These are phyloP conservation scores for Aleiodes alternator DNA, from an alignment of 2,888 invertebrate species.

Conservation along the genomic window DNA sequence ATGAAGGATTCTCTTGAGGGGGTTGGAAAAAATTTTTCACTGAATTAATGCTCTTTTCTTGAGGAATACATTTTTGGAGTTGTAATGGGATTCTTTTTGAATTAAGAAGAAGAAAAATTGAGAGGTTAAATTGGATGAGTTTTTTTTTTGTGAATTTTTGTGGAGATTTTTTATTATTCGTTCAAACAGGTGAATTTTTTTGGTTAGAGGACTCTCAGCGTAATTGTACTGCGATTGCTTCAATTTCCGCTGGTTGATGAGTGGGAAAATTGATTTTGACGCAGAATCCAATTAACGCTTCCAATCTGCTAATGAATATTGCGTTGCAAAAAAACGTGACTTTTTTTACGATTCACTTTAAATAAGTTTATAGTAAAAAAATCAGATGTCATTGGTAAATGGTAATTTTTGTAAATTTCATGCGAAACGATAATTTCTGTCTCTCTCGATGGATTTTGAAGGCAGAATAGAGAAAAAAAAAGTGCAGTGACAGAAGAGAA, in stretches of 20 bases:
- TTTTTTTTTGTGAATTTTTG: no score
- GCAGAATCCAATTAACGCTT: conserved; percentile 33
- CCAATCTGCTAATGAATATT: conserved; percentile 10
- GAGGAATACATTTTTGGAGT: no score
- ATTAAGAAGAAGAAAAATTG: no score
- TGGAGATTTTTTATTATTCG: background rate
- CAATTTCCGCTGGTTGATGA: conserved; percentile 59
- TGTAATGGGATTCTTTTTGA: no score
- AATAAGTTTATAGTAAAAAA: background rate
- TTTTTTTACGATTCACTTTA: background rate
- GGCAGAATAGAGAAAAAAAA: background rate
- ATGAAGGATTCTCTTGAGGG: background rate
- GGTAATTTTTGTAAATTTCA: background rate
- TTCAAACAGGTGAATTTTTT: background rate
- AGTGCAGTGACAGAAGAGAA: conserved; percentile 9
- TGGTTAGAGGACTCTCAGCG: background rate
- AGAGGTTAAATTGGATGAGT: no score
- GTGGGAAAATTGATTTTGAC: conserved; percentile 57
- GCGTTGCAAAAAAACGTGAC: background rate
- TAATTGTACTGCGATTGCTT: conserved; percentile 56
- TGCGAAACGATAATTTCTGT: no score
- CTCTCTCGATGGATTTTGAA: no score
- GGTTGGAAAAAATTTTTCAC: no score
- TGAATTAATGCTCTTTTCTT: no score
- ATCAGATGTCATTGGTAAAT: background rate